A percentile compares a stretch with the other conserved stretches of the same genome.
Evolutionary conservation across 2,113 vertebrate genomes (phyloP).

Genomic region (Crotalus horridus): DNA sequence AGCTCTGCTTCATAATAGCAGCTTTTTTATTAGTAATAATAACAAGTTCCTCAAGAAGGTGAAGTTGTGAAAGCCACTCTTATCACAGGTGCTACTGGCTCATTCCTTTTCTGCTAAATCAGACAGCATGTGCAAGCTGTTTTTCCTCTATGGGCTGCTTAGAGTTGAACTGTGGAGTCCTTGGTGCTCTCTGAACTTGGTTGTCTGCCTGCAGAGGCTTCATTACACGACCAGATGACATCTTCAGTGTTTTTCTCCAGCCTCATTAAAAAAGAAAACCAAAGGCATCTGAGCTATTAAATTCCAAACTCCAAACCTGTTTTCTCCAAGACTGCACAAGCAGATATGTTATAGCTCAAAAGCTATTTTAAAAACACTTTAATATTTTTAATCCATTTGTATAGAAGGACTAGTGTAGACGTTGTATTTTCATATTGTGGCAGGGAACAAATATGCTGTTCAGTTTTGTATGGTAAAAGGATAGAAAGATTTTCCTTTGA

Average conservation of each 20-base stretch:
- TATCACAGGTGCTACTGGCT: background rate
- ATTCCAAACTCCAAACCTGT: background rate
- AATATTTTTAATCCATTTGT: background rate
- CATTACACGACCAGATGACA: background rate
- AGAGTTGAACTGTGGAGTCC: background rate
- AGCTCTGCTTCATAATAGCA: background rate
- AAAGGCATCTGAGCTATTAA: background rate
- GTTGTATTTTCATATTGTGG: background rate
- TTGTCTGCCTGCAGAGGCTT: background rate
- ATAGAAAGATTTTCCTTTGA: background rate
- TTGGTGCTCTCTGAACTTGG: background rate
- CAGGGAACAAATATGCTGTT: background rate
- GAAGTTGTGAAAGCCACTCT: background rate
- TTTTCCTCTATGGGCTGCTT: background rate
- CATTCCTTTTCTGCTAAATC: background rate
- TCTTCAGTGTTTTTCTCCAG: background rate
- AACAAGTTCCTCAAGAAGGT: background rate
- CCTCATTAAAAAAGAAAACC: background rate
- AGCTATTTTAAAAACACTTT: background rate
- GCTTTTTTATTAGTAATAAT: background rate
- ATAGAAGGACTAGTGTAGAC: background rate
- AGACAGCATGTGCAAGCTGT: background rate
- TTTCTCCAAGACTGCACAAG: background rate
- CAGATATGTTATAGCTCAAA: background rate
- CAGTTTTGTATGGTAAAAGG: background rate